Evolutionary conservation across 1,140 invertebrate genomes (phyloP).

Genomic region (Panagrolaimus sp.): DNA sequence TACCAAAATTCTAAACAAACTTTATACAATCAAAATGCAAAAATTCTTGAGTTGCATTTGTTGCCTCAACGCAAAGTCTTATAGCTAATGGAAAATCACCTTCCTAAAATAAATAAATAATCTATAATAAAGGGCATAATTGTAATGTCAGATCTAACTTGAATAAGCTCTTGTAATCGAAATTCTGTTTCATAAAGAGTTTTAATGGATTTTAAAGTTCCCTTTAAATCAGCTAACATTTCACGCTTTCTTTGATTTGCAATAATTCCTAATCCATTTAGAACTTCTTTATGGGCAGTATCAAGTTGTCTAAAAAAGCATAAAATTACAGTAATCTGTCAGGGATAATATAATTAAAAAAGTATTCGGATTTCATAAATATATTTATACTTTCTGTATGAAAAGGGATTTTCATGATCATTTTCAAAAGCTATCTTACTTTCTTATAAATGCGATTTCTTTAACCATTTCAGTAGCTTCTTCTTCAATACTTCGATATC

Average conservation of each 20-base stretch:
- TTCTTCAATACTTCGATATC: slow-evolving; percentile 29
- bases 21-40: slow-evolving; percentile 43
- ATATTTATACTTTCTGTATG: not conserved
- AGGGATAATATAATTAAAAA: no score
- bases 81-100: slow-evolving; percentile 53
- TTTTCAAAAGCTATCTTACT: slow-evolving; percentile 26
- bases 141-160: no score
- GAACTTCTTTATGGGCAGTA: slow-evolving; percentile 14
- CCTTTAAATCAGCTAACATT: slow-evolving; percentile 24
- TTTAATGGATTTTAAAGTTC: slow-evolving; percentile 24
- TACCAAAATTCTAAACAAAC: slow-evolving; percentile 21
- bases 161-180: slow-evolving; percentile 34
- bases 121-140: no score
- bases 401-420: not conserved
- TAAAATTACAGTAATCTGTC: no score
- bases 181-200: slow-evolving; percentile 38
- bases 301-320: slow-evolving; percentile 19
- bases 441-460: slow-evolving; percentile 26
- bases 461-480: slow-evolving; percentile 30
- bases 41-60: slow-evolving; percentile 37
- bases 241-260: slow-evolving; percentile 33
- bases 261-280: slow-evolving; percentile 25
- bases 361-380: no score
- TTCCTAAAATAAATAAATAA: not conserved
- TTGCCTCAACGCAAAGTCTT: slow-evolving; percentile 47